phyloP scores from a whole-genome alignment of 2,113 vertebrate species.

The Rhizomys pruinosus region DNA sequence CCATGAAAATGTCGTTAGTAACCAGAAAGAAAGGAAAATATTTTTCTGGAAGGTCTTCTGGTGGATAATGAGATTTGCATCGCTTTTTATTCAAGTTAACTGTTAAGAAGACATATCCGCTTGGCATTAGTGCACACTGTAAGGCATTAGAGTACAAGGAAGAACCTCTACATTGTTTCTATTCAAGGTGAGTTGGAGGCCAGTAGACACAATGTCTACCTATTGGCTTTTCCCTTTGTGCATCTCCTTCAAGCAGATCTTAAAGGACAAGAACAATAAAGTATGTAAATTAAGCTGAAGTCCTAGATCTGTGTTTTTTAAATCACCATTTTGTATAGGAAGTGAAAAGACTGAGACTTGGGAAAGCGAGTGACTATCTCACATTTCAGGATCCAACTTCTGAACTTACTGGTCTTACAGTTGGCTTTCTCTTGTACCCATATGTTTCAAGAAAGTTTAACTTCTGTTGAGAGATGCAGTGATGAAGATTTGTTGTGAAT shows the following conservation, averaged over 20 bases:
- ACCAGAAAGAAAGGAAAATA: conserved; percentile 4
- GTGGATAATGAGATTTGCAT: conserved; percentile 15
- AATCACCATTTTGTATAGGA: neutral
- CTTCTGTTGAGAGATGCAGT: conserved; percentile 37
- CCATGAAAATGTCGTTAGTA: neutral
- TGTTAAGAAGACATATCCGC: neutral
- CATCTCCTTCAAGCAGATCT: neutral
- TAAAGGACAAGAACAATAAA: neutral
- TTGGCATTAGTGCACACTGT: neutral
- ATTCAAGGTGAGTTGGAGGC: conserved; percentile 3
- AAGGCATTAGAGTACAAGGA: neutral
- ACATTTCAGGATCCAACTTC: neutral
- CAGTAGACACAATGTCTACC: neutral
- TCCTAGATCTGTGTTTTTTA: neutral
- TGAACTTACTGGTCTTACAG: neutral
- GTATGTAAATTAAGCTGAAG: neutral
- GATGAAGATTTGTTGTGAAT: neutral
- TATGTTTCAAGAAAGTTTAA: neutral
- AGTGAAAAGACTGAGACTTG: neutral
- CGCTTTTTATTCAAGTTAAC: conserved; percentile 47
- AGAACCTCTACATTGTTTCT: neutral
- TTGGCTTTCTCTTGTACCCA: neutral
- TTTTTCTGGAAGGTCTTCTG: neutral
- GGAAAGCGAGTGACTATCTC: neutral
- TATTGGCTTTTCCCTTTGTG: neutral